Evolutionary conservation across 2,113 vertebrate species (phyloP).

Genomic region (Calyptommatus sinebrachiatus): DNA sequence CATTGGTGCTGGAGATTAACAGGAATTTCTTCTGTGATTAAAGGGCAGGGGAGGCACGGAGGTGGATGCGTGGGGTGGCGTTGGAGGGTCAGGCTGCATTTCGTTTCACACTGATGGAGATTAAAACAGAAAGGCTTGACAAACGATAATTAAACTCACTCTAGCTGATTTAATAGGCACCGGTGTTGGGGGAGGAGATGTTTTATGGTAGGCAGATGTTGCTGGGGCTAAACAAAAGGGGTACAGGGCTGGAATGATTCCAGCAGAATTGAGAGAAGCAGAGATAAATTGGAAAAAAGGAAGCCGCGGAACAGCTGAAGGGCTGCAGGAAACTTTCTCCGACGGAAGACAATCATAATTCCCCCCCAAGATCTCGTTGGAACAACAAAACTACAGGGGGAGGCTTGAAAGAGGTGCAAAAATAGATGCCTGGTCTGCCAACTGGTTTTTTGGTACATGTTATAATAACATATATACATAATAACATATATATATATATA

Average conservation of each 20-base stretch:
- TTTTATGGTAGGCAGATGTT: conserved; percentile 48
- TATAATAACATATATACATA: too few relatives aligned
- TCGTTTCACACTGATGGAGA: conserved; percentile 47
- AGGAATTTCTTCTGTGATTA: neutral
- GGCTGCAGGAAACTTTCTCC: neutral
- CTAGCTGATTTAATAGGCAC: conserved; percentile 37
- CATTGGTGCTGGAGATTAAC: neutral
- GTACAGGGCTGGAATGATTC: conserved; percentile 20
- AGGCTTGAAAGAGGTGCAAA: too few relatives aligned
- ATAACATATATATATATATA: too few relatives aligned
- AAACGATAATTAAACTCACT: conserved; percentile 45
- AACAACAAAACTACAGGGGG: too few relatives aligned
- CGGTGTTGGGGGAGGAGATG: neutral
- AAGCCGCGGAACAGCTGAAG: neutral
- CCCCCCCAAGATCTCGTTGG: too few relatives aligned
- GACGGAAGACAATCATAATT: too few relatives aligned
- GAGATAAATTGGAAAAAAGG: conserved; percentile 26
- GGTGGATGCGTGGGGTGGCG: neutral
- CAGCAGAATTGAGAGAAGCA: conserved; percentile 7
- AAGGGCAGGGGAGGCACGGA: too few relatives aligned
- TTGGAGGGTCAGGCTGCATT: neutral
- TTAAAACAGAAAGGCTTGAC: conserved; percentile 52
- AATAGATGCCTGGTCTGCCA: too few relatives aligned
- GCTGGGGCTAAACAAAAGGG: conserved; percentile 17
- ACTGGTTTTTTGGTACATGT: too few relatives aligned